Base-by-base conservation (phyloP, 2,797 vertebrate species). In the Liparis tanakae region DNA sequence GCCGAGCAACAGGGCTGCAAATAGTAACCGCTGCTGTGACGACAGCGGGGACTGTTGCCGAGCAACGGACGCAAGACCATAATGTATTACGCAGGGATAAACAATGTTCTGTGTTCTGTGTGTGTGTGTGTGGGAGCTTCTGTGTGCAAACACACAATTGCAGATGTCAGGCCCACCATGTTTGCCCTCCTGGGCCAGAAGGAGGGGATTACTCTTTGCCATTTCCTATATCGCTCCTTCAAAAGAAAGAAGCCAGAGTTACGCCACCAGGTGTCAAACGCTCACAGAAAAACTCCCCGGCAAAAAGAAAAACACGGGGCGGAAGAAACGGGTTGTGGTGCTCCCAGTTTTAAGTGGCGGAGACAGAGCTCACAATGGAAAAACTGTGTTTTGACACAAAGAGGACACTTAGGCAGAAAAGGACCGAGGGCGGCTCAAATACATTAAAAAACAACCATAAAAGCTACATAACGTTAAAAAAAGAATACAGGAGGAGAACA, bases 21-120 rank as follows among this genome's bases (percentile, higher is more conserved):
- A 91, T 90, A 93, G 87, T 66, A 92, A 87, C 88, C 81, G 74
- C 81, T 87, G 88, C 85, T 89, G 83, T 92, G 90, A 92, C 87
- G 70, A 90, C 87, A 65, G 73, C 78, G 22, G 51, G 44, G 70
- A 69, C 72, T 50, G 92, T 92, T 93, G 86, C 93, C 85, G 80
- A 79, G 93, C 90, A 88, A 94, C 91, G 51, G 89, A 90, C 76
- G 41, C 80, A 50, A 67, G 64, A 68, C 78, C 62, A 74, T 81
- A 81, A 86, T 72, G 79, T 39, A 77, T 65, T 79, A 78, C 63
- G 74, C 60, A 76, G 84, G 78, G 85, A 90, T 80, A 83, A 88
- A 87, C 72, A 78, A 80, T 30, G 22, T 41, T 80, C 74, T 81
- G 55, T 4, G 15, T 67, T 65, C 9, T 43, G 1, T 18, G 39